A percentile compares a stretch with the other conserved stretches of the same genome.
phyloP scores from a whole-genome alignment of 2,113 vertebrate species.

The Muntiacus reevesi region DNA sequence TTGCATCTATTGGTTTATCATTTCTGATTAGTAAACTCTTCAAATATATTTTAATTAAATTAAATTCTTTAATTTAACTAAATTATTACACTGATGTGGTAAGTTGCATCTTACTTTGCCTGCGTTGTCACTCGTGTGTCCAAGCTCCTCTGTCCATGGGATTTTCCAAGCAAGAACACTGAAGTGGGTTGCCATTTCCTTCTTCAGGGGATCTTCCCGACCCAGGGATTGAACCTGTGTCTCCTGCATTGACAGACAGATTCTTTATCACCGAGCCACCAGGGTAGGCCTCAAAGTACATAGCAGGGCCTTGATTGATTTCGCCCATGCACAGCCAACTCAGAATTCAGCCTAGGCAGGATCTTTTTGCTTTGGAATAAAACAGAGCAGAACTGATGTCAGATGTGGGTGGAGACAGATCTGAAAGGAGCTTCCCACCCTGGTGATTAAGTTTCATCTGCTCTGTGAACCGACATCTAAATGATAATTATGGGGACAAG shows the following conservation, averaged over 20 bases:
- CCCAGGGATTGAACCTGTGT: neutral
- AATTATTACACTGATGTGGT: neutral
- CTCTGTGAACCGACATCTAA: neutral
- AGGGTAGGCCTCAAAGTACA: neutral
- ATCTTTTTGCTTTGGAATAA: neutral
- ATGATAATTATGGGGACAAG: neutral
- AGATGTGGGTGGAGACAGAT: neutral
- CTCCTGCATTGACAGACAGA: neutral
- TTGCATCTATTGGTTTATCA: neutral
- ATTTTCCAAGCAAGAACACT: neutral
- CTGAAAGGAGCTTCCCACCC: neutral
- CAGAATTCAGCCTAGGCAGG: neutral
- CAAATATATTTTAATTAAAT: neutral
- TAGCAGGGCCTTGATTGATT: neutral
- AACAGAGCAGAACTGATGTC: neutral
- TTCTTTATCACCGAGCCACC: neutral
- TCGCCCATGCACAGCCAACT: neutral
- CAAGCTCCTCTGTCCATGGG: neutral
- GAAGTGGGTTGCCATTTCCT: neutral
- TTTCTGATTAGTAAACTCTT: slow-evolving; percentile 18
- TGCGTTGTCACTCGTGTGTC: accelerated
- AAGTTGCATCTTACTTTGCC: neutral
- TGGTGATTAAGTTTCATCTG: neutral
- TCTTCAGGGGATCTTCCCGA: neutral
- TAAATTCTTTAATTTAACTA: neutral